Percentiles rank a stretch among this genome's conserved stretches.
Conservation (phyloP, 2,888 invertebrate genomes). For the Nemapogon koenigi region DNA sequence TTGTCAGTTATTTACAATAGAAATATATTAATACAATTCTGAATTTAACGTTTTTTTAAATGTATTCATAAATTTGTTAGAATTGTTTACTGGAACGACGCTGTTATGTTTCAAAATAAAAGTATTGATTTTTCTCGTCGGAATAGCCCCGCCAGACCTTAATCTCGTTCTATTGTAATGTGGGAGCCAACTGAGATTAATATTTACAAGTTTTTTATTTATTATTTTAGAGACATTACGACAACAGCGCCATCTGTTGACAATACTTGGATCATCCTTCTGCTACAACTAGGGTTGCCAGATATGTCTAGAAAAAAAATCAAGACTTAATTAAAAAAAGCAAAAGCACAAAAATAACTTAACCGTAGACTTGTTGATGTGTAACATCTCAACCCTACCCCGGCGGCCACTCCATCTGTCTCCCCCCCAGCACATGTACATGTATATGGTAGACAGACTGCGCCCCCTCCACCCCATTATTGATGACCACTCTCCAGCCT, state of each 20-base stretch:
- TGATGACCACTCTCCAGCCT: conserved; percentile 79
- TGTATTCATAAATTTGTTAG: not conserved
- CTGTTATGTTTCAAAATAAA: not conserved
- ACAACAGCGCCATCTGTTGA: too few species aligned
- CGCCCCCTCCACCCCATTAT: conserved; percentile 81
- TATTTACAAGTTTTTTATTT: too few species aligned
- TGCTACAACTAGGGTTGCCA: too few species aligned
- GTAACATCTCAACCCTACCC: conserved; percentile 41
- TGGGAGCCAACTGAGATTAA: too few species aligned
- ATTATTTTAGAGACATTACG: too few species aligned
- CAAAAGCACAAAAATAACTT: too few species aligned
- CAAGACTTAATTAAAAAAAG: too few species aligned
- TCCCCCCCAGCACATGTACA: conserved; percentile 80
- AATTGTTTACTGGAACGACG: not conserved
- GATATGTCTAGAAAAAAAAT: too few species aligned
- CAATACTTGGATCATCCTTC: too few species aligned
- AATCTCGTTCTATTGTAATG: not conserved
- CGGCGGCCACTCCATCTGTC: conserved; percentile 80
- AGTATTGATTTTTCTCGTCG: not conserved
- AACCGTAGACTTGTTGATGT: not conserved
- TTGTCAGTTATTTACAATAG: not conserved
- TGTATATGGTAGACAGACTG: conserved; percentile 87
- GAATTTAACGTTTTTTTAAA: not conserved
- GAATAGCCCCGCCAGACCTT: not conserved
- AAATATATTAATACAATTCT: not conserved